Conservation (phyloP, 2,797 vertebrate species). For the Microchirus variegatus region DNA sequence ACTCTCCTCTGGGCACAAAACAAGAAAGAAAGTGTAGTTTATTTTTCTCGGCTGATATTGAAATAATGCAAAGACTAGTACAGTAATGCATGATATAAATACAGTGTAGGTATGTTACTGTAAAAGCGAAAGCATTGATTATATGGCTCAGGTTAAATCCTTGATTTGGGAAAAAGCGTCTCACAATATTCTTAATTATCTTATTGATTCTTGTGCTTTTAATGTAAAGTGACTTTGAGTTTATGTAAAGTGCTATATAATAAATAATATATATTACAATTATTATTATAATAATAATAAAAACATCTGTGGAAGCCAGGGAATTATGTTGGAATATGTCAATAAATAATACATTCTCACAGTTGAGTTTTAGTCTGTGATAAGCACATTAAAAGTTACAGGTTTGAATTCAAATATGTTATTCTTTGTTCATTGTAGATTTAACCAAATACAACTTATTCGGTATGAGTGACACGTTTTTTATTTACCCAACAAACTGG, state of each 20-base stretch:
- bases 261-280: no score
- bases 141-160: slow-evolving; percentile 21
- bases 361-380: slow-evolving; percentile 33
- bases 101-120: slow-evolving; percentile 6
- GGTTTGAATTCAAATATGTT: slow-evolving; percentile 33
- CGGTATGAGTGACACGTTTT: neutral
- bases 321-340: slow-evolving; percentile 29
- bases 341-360: slow-evolving; percentile 51
- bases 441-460: slow-evolving; percentile 2
- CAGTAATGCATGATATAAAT: slow-evolving; percentile 3
- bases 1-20: slow-evolving; percentile 9
- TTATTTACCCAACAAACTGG: neutral
- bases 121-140: slow-evolving; percentile 12
- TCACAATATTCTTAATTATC: no score
- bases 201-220: no score
- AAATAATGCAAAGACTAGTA: slow-evolving; percentile 3
- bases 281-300: no score
- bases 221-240: no score
- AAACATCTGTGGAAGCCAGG: slow-evolving; percentile 32
- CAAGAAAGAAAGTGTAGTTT: neutral
- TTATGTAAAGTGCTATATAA: no score
- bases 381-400: slow-evolving; percentile 67
- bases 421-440: neutral
- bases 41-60: neutral
- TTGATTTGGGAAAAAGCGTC: slow-evolving; percentile 15